phyloP scores from a whole-genome alignment of 2,888 invertebrate species.

The Synanthedon vespiformis region DNA sequence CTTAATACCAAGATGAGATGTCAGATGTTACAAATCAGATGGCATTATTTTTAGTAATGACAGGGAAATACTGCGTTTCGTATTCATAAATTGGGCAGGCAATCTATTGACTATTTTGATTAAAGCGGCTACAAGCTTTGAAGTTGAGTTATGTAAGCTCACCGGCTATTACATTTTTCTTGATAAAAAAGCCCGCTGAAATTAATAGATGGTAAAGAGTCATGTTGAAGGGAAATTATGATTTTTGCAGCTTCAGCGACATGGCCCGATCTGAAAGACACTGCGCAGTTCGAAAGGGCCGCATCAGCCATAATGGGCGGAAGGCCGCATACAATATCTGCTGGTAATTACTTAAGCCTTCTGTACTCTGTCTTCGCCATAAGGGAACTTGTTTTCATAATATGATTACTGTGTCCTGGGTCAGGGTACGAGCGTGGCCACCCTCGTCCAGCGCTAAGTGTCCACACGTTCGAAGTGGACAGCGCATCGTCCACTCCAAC shows the following conservation, averaged over 20 bases:
- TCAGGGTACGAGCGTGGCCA: constrained; percentile 87
- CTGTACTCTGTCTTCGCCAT: no score
- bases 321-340: constrained; percentile 93
- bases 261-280: constrained; percentile 84
- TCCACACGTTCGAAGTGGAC: constrained; percentile 74
- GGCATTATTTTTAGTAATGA: no score
- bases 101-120: no score
- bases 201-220: background rate
- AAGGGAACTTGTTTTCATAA: background rate
- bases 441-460: constrained; percentile 85
- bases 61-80: no score
- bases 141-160: no score
- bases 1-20: no score
- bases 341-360: constrained; percentile 54
- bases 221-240: background rate
- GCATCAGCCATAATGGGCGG: constrained; percentile 81
- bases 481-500: constrained; percentile 11
- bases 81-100: no score
- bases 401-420: constrained; percentile 4
- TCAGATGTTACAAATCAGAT: no score
- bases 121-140: no score
- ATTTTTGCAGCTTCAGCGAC: constrained; percentile 72
- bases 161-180: no score
- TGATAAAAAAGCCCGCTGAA: no score
- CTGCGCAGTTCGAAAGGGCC: constrained; percentile 79